Percentiles rank a stretch among this genome's conserved stretches.
phyloP scores from a whole-genome alignment of 2,888 invertebrate species.

The Monoplex corrugatus region DNA sequence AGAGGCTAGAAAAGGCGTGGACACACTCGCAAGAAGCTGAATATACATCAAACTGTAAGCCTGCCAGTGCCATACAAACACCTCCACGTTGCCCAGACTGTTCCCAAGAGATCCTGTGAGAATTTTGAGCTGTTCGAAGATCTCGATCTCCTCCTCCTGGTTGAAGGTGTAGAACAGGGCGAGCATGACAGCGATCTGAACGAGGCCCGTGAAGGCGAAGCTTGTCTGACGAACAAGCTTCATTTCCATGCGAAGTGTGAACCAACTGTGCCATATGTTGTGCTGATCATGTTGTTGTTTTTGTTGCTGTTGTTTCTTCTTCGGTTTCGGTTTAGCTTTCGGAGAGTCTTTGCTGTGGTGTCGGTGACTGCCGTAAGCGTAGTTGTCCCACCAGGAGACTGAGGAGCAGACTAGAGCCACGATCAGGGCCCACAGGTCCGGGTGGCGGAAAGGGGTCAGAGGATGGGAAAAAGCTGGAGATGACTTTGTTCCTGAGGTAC shows the following conservation, averaged over 20 bases:
- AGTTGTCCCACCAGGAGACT: constrained; percentile 99
- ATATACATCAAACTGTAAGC: constrained; percentile 58
- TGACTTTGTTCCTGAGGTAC: neutral
- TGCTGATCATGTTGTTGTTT: too few species aligned
- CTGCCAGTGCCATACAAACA: constrained; percentile 37
- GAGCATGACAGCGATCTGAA: constrained; percentile 56
- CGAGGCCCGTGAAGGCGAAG: constrained; percentile 52
- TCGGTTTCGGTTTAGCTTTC: too few species aligned
- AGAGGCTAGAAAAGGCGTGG: constrained; percentile 78
- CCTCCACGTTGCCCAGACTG: neutral
- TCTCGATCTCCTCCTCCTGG: neutral
- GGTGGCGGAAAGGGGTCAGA: neutral
- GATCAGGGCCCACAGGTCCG: neutral
- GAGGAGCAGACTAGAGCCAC: constrained; percentile 87
- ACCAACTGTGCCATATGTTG: too few species aligned
- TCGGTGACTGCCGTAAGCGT: constrained; percentile 84
- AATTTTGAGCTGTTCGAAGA: neutral
- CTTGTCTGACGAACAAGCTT: constrained; percentile 55
- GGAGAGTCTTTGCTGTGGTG: neutral
- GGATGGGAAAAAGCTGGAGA: neutral
- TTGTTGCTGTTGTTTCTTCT: neutral
- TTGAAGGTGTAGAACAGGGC: constrained; percentile 23
- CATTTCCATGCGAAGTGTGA: constrained; percentile 45
- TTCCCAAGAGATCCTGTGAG: constrained; percentile 6
- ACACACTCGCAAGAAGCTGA: constrained; percentile 51